These are phyloP conservation scores for Oegoconia quadripuncta DNA, from an alignment of 2,888 invertebrate species.

Conservation along the genomic window DNA sequence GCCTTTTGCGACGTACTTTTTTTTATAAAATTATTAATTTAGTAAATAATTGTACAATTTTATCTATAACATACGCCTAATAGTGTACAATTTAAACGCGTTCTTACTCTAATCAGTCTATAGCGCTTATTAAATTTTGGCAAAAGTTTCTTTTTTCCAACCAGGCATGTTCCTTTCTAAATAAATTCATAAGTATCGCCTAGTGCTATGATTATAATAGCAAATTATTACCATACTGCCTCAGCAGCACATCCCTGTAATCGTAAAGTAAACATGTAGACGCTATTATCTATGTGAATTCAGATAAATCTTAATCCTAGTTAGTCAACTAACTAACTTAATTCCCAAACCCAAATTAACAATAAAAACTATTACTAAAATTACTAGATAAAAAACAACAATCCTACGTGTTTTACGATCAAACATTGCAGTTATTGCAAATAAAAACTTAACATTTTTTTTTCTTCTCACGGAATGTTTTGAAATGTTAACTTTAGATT, in stretches of 20 bases:
- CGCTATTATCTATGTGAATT: conserved; percentile 70
- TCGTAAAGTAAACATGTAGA: conserved; percentile 69
- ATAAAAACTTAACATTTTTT: conserved; percentile 74
- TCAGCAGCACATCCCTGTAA: conserved; percentile 77
- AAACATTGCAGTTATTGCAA: conserved; percentile 70
- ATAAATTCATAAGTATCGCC: conserved; percentile 54
- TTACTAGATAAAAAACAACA: conserved; percentile 75
- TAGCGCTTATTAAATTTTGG: conserved; percentile 77
- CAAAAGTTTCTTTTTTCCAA: conserved; percentile 44
- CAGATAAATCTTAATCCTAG: conserved; percentile 74
- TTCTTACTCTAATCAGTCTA: conserved; percentile 79
- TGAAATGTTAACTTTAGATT: conserved; percentile 40
- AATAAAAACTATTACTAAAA: conserved; percentile 70
- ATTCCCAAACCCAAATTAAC: conserved; percentile 78
- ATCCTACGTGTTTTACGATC: conserved; percentile 60
- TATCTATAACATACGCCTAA: conserved; percentile 76
- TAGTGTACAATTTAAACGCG: conserved; percentile 75
- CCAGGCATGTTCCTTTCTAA: conserved; percentile 46
- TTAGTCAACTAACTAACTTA: conserved; percentile 74
- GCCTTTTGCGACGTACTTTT: conserved; percentile 42
- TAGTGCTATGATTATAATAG: conserved; percentile 40
- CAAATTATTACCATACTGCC: conserved; percentile 58
- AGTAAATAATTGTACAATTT: conserved; percentile 74
- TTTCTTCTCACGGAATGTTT: conserved; percentile 65
- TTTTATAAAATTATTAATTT: conserved; percentile 60